Percentiles rank a stretch among this genome's conserved stretches.
These are phyloP conservation scores for Cerastis rubricosa DNA, from an alignment of 2,888 invertebrate genomes.

Conservation along the genomic window DNA sequence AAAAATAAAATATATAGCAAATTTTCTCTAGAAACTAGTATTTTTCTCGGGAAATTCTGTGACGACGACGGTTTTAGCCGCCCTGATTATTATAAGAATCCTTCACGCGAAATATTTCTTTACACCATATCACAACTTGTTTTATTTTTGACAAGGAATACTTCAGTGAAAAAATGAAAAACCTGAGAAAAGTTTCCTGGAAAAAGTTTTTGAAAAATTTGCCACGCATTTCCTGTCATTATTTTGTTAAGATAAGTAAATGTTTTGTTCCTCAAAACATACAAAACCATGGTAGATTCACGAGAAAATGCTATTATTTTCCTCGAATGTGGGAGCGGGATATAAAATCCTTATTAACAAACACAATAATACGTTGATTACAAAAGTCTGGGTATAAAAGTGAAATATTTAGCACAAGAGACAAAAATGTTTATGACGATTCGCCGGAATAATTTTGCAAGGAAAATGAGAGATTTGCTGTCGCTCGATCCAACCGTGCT, in stretches of 20 bases:
- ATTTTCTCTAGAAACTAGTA: conserved; percentile 69
- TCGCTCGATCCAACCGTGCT: conserved; percentile 69
- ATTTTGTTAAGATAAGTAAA: conserved; percentile 6
- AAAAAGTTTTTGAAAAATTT: background rate
- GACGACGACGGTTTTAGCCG: conserved; percentile 47
- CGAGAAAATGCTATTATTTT: conserved; percentile 14
- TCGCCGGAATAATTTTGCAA: conserved; percentile 61
- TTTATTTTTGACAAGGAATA: conserved; percentile 11
- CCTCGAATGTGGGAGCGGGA: conserved; percentile 9
- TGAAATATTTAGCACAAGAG: conserved; percentile 62
- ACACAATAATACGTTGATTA: conserved; percentile 57
- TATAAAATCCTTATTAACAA: conserved; percentile 48
- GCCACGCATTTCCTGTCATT: background rate
- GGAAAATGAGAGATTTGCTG: conserved; percentile 69
- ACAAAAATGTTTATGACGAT: conserved; percentile 64
- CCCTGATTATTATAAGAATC: conserved; percentile 20
- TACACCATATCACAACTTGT: background rate
- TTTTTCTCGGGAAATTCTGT: conserved; percentile 57
- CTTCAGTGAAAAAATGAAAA: background rate
- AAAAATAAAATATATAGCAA: conserved; percentile 81
- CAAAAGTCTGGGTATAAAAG: conserved; percentile 56
- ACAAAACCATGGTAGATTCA: background rate
- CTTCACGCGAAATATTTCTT: conserved; percentile 11
- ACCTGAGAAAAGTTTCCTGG: background rate
- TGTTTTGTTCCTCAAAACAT: background rate